Conservation (phyloP, 1,140 invertebrate species). For the Diorhabda elongata region DNA sequence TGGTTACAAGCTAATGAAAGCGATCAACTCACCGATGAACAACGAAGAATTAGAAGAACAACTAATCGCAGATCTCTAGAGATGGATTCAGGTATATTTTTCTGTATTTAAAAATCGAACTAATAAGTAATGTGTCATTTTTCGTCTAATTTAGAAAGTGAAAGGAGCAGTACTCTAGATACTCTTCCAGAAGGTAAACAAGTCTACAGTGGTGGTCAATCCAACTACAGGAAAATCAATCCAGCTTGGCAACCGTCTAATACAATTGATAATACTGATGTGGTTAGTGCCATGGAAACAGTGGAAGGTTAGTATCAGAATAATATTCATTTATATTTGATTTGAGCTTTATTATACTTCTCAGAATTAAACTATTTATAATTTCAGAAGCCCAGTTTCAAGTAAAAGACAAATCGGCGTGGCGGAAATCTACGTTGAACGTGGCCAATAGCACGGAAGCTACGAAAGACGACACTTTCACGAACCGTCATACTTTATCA, state of each 20-base stretch:
- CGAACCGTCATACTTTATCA: conserved; percentile 22
- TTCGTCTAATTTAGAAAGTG: conserved; percentile 58
- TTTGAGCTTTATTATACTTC: not conserved
- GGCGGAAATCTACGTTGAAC: conserved; percentile 70
- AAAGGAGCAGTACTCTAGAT: conserved; percentile 64
- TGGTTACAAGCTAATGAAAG: conserved; percentile 86
- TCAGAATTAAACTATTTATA: conserved; percentile 3
- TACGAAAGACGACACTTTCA: conserved; percentile 32
- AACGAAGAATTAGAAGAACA: conserved; percentile 58
- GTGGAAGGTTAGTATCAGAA: conserved; percentile 64
- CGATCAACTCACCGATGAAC: conserved; percentile 65
- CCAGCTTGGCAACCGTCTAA: conserved; percentile 74
- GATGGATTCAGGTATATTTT: conserved; percentile 66
- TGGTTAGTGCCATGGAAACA: conserved; percentile 78
- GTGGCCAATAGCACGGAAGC: conserved; percentile 61
- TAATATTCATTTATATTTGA: too few relatives aligned
- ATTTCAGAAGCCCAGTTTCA: conserved; percentile 64
- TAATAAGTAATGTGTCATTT: not conserved
- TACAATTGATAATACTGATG: conserved; percentile 74
- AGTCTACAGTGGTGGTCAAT: conserved; percentile 45
- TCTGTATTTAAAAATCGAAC: not conserved
- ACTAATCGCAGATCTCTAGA: conserved; percentile 73
- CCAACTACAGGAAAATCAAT: conserved; percentile 61
- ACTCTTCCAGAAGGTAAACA: conserved; percentile 65
- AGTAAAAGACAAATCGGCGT: conserved; percentile 70